Evolutionary conservation across 2,888 invertebrate species (phyloP), one percentile per base, ranked within the genome.

Genomic region (Neuroscelio doddi): DNA sequence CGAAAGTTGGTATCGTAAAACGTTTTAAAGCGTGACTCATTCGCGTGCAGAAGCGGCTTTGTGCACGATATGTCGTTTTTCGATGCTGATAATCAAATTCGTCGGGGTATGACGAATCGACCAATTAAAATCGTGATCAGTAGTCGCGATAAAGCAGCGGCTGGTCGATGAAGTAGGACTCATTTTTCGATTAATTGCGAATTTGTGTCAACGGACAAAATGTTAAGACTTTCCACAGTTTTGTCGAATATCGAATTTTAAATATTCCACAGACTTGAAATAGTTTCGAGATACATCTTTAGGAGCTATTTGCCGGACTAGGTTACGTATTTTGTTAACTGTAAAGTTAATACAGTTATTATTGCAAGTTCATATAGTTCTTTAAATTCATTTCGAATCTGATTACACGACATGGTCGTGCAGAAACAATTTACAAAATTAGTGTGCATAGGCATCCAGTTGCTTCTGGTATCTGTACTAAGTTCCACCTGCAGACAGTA

Each of bases 121-220:
- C 80, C 81, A 84, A 84, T 83, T 83, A 83, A 80, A 81, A 80
- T 78, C 76, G 79, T 80, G 82, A 83, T 80, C 78, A 75, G 74
- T 71, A 49, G 75, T 70, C 66, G 71, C 74, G 83, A 83, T 82
- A 81, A 81, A 77, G 68, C 69, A 62, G 58, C 73, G 75, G 71
- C 74, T 76, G 79, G 72, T 75, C 77, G 75, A 76, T 75, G 74
- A 74, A 72, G 71, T 66, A 63, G 62, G 64, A 70, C 63, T 59
- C 73, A 73, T 76, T 70, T n/a, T 68, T 53, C 46, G 73, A 75
- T 75, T 72, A 67, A 56, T 45, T 42, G n/a, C 50, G 59, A 63
- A 59, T 63, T 59, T 56, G 51, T 59, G 53, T 50, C 46, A 47
- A 2, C n/a, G 21, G 1, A 5, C 4, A 24, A 21, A 17, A 9